Percentiles rank a stretch among this genome's conserved stretches.
phyloP scores from a whole-genome alignment of 2,888 invertebrate species.

The Drosophila trichaetosa region DNA sequence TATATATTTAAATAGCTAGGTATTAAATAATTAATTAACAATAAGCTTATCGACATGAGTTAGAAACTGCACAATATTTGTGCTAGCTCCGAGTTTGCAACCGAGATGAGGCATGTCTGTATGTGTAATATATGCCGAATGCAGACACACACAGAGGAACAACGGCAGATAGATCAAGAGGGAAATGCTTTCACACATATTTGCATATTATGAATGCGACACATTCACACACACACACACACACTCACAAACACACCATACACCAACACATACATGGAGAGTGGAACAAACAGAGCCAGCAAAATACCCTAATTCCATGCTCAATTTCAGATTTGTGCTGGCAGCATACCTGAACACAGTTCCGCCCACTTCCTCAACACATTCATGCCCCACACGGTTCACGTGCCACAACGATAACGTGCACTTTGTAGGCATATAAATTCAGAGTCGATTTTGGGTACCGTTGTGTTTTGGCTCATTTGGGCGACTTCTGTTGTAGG shows the following conservation, averaged over 20 bases:
- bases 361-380: constrained; percentile 58
- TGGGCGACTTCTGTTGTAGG: constrained; percentile 12
- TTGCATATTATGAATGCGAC: constrained; percentile 45
- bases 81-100: not conserved
- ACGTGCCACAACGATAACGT: constrained; percentile 73
- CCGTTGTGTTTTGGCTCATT: constrained; percentile 5
- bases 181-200: constrained; percentile 53
- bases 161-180: constrained; percentile 39
- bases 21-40: not conserved
- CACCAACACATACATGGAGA: constrained; percentile 16
- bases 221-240: constrained; percentile 9
- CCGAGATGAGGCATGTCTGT: constrained; percentile 12
- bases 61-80: not conserved
- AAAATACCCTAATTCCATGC: constrained; percentile 78
- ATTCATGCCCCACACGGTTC: constrained; percentile 36
- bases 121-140: constrained; percentile 33
- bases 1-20: not conserved
- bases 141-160: constrained; percentile 16
- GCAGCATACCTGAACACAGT: constrained; percentile 68
- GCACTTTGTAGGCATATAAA: constrained; percentile 59
- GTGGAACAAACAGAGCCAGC: constrained; percentile 39
- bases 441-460: constrained; percentile 15
- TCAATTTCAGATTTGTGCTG: constrained; percentile 79
- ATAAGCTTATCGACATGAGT: not conserved
- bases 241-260: not conserved